Base-by-base conservation (phyloP, 2,113 vertebrate genomes). In the Pontoporia blainvillei region DNA sequence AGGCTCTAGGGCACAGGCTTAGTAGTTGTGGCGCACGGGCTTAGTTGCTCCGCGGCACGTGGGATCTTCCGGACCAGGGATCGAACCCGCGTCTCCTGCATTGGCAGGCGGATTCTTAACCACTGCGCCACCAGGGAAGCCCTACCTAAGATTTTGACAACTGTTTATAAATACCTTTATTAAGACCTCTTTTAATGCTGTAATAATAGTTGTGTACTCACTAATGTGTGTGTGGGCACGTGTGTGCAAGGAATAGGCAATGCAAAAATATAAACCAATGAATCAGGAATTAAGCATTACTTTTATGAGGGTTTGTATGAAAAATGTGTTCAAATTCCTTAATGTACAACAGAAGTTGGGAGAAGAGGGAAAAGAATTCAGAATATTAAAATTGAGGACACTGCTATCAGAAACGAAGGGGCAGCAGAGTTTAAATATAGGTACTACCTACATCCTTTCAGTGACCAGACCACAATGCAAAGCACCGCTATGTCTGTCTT, bases 271-370 rank as follows among this genome's bases (percentile, higher is more conserved):
- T 27, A 52, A 93, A 73, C 62, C 18, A 83, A 84, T 52, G 13
- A 73, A 67, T 8, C 2, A 21, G 39, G 49, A n/a, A 61, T 78
- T 82, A 75, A 72, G 62, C n/a, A 76, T 25, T 72, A 46, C 89
- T 82, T 92, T 41, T 41, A 86, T 66, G 46, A 91, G 0, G 12
- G 8, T n/a, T 10, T 67, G 2, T 44, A 59, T 73, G 41, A 93
- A 64, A 88, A 93, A 66, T 44, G 41, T 44, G 14, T 84, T 90
- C 18, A 20, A 66, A 96, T 87, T 94, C 36, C 69, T 94, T 88
- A 92, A 59, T 17, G 39, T 81, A 75, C 7, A 46, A 81, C 0
- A 81, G 36, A 96, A 72, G 8, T 12, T 61, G 36, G 46, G 36
- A 17, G 21, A 49, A 66, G 36, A 75, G 25, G 20, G 21, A 36